Conservation (phyloP, 2,113 vertebrate genomes). For the Eulacestoma nigropectus region DNA sequence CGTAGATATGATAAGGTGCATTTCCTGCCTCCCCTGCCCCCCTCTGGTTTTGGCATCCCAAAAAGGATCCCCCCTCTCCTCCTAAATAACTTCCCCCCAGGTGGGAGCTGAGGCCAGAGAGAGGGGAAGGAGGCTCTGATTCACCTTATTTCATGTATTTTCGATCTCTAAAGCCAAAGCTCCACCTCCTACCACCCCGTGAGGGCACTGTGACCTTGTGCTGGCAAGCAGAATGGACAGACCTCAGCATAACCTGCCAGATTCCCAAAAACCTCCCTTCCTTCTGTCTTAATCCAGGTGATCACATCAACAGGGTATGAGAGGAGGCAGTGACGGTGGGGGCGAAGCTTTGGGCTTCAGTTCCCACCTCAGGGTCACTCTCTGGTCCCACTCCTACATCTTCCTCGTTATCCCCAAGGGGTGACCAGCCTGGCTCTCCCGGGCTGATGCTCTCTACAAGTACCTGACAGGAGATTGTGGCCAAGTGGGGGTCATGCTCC, state of each 20-base stretch:
- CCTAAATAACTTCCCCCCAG: background rate
- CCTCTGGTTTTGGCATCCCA: background rate
- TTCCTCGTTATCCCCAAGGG: background rate
- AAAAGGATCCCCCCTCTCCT: background rate
- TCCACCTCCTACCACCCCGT: background rate
- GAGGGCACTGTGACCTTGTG: background rate
- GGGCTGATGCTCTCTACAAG: background rate
- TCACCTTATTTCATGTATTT: background rate
- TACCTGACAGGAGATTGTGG: background rate
- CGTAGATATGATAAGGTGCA: background rate
- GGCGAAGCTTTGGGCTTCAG: background rate
- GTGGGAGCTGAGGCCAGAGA: background rate
- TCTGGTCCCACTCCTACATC: background rate
- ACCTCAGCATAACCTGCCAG: background rate
- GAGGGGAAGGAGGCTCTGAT: background rate
- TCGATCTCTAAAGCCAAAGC: accelerated
- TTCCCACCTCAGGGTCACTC: background rate
- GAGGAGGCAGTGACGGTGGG: background rate
- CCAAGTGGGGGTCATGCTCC: background rate
- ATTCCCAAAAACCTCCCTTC: background rate
- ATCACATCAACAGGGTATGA: background rate
- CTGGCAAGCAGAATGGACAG: accelerated
- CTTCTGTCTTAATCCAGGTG: background rate
- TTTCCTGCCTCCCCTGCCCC: background rate
- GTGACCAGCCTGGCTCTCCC: background rate